These are phyloP conservation scores for Acanthosepion lycidas DNA, from an alignment of 2,888 invertebrate species.

Conservation along the genomic window DNA sequence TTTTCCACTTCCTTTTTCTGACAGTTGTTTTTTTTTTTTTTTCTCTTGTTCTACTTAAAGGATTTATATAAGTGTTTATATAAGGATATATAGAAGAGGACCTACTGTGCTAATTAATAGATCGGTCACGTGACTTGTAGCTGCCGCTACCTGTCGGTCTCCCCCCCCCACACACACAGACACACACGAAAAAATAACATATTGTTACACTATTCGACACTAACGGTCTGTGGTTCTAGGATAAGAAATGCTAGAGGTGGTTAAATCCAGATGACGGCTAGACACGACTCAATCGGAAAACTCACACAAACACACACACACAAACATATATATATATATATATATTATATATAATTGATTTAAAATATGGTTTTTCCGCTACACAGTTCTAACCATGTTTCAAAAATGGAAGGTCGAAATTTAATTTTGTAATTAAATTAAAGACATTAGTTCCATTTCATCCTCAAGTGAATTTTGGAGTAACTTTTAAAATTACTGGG, in stretches of 20 bases:
- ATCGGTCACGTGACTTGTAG: background rate
- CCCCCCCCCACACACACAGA: too few relatives aligned
- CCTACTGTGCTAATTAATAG: background rate
- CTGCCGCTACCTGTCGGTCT: background rate
- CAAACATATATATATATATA: too few relatives aligned
- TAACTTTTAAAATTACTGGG: too few relatives aligned
- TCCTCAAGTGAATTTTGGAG: too few relatives aligned
- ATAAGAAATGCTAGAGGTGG: background rate
- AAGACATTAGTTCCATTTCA: too few relatives aligned
- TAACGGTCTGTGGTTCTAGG: background rate
- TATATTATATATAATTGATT: too few relatives aligned
- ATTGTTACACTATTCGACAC: background rate
- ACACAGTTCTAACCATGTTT: too few relatives aligned
- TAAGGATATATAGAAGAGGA: background rate
- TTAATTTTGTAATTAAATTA: too few relatives aligned
- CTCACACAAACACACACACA: too few relatives aligned
- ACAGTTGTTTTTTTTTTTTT: background rate
- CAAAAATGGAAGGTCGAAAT: too few relatives aligned
- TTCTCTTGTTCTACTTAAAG: background rate
- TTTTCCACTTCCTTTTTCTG: background rate
- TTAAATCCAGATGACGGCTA: background rate
- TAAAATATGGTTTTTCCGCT: too few relatives aligned
- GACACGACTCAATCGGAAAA: background rate
- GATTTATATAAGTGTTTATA: background rate
- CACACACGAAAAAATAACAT: too few relatives aligned